Evolutionary conservation across 2,113 vertebrate species (phyloP), one percentile per base, ranked within the genome.

Genomic region (Microcebus ravelobensis): DNA sequence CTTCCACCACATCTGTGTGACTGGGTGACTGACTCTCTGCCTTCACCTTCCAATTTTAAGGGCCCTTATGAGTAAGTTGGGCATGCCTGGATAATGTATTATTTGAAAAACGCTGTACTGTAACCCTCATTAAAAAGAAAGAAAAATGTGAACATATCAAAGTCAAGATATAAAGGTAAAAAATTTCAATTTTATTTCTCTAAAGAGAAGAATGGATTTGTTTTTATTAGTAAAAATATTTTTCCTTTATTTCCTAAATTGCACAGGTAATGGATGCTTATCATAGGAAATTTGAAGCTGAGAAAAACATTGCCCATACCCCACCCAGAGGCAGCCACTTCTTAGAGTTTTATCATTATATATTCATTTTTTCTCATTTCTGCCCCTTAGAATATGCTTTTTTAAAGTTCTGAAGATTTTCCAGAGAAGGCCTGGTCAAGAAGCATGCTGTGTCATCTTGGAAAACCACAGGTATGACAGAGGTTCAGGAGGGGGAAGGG

Each of bases 241-340:
- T 86, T 93, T 34, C 83, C 52, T 63, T 87, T 80, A 79, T 71
- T 87, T 88, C 25, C 59, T 89, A 81, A 90, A 71, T 74, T 68
- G 31, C n/a, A 45, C 15, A 6, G 36, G 21, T 86, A 36, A 25
- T 57, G 4, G 6, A 68, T 67, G 39, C 17, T 83, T 93, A 42
- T 8, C 55, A 4, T 73, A 45, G 57, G 67, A 92, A 81, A 85
- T 74, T 67, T 74, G 27, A 71, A 50, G 18, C 23, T 59, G 39
- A 34, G 55, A 73, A 81, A 67, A 45, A 34, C 15, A 34, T 65
- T 25, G 74, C 31, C 27, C 34, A 25, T 17, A 55, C 14, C 15
- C n/a, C 36, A 36, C 63, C 45, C 36, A 17, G 48, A 92, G 82
- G 70, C 34, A 52, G 48, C 27, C 6, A n/a, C 11, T 70, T 83